Evolutionary conservation across 2,797 vertebrate species (phyloP), one percentile per base, ranked within the genome.

Genomic region (Euthynnus affinis): DNA sequence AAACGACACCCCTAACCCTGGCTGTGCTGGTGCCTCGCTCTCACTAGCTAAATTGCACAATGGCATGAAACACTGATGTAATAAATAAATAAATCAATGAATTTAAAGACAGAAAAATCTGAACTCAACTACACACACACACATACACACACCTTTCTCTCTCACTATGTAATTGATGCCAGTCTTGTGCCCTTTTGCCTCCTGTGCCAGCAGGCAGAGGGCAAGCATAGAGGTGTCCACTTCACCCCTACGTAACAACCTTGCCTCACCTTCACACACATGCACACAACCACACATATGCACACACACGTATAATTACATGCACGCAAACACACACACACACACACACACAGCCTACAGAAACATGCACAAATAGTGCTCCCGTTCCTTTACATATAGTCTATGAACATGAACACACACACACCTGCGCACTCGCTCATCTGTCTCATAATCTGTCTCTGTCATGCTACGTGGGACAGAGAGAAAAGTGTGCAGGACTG

Each of bases 221-320:
- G 92, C 89, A 89, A 73, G 89, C 90, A 71, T 90, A 90, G 92
- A 93, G 93, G 91, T 88, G 88, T 90, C 74, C 42, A 22, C 89
- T 91, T 91, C 90, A 90, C 90, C 88, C 89, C 86, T 90, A 88
- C 87, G 86, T 57, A 86, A 92, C 92, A 93, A 95, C 94, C 94
- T 95, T 95, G 94, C 83, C 84, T 95, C 91, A 95, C 94, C 94
- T 95, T 95, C 92, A 94, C 81, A 85, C 77, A 81, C 67, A 44
- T 69, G 14, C 71, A 76, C 76, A 80, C 59, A 79, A 68, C 12
- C 64, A 63, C 34, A 71, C 53, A 76, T 40, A 53, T 25, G 76
- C 56, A 64, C 56, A 57, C 51, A 68, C 10, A 46, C 34, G 22
- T 34, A 27, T 58, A 64, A 62, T 18, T 58, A 14, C 58, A 65